Evolutionary conservation across 2,888 invertebrate species (phyloP), one percentile per base, ranked within the genome.

Genomic region (Cosmia pyralina): DNA sequence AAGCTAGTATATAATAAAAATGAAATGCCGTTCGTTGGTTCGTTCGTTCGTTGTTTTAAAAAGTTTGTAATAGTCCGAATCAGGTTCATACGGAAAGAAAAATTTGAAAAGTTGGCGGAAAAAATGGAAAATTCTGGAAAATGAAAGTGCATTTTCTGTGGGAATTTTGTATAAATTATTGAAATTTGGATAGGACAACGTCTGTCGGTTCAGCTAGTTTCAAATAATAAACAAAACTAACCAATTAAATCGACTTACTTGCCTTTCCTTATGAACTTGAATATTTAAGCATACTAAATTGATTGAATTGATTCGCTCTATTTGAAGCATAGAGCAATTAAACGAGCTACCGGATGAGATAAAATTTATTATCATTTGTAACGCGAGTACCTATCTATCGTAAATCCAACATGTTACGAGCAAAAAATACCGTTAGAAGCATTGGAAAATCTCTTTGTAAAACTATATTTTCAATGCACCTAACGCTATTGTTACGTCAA

Each of bases 251-350:
- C 19, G 53, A 55, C 64, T 74, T 75, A 69, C 74, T 73, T 75
- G 4, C 41, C 41, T 41, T 79, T 74, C 48, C 68, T 71, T 83
- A 82, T 89, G 83, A 89, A 89, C 87, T 89, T 88, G 82, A 82
- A 85, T 88, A 77, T 81, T 84, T 83, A 79, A 86, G 77, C 76
- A 58, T 46, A 50, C 53, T 80, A 76, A 80, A 84, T 86, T 60
- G 83, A 90, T 90, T 89, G 88, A 85, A 90, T 90, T 89, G 88
- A 85, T 85, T 86, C 91, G 93, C 91, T 94, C 93, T 88, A 93
- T 92, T 94, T 92, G 85, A 86, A 87, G 87, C 90, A 86, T 88
- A 79, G 89, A 88, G 82, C 90, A 91, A 92, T 92, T 90, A 90
- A 86, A 81, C 80, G 79, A 88, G 88, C 87, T 86, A 91, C 89